These are phyloP conservation scores for Narcine bancroftii DNA, from an alignment of 2,113 vertebrate species.

Conservation along the genomic window DNA sequence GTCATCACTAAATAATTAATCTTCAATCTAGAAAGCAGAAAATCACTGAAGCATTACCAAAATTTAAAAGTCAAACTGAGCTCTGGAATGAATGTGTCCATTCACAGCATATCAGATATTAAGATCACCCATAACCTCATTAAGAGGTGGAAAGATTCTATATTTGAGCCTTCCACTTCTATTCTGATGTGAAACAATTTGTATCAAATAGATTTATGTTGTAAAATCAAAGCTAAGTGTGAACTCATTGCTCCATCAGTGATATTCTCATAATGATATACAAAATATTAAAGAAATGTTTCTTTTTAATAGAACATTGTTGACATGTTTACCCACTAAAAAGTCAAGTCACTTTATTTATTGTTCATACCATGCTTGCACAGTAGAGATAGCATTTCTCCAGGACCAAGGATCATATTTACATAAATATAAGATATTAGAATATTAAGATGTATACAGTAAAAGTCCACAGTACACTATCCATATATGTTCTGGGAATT, in stretches of 20 bases:
- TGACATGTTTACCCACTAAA: too few relatives aligned
- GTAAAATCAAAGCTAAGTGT: conserved; percentile 10
- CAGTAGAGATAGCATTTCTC: too few relatives aligned
- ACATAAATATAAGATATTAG: too few relatives aligned
- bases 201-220: conserved; percentile 34
- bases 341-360: too few relatives aligned
- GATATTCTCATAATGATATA: not conserved
- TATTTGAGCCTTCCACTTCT: too few relatives aligned
- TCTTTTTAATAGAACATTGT: not conserved
- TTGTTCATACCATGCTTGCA: too few relatives aligned
- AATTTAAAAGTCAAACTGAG: not conserved
- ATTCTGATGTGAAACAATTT: not conserved
- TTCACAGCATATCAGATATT: not conserved
- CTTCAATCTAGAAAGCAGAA: not conserved
- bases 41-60: conserved; percentile 37
- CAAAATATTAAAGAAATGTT: not conserved
- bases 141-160: too few relatives aligned
- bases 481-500: too few relatives aligned
- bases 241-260: not conserved
- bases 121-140: too few relatives aligned
- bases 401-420: too few relatives aligned
- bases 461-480: too few relatives aligned
- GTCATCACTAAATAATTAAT: conserved; percentile 42
- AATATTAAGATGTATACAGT: too few relatives aligned
- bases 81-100: not conserved